Evolutionary conservation across 2,797 vertebrate genomes (phyloP).

Genomic region (Vireo griseus): DNA sequence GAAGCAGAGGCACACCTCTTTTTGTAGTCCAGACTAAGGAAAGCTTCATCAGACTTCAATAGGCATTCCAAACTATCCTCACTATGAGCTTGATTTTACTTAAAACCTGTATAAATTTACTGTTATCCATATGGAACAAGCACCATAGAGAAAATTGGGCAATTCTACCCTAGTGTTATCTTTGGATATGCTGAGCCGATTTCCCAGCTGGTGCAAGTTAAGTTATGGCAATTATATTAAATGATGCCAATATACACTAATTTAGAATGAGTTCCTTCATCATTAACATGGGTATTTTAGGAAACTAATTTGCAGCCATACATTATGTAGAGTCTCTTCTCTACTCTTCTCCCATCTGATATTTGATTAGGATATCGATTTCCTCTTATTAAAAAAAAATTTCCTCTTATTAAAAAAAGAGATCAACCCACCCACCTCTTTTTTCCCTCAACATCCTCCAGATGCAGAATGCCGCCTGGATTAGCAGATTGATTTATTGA

Average conservation of each 20-base stretch:
- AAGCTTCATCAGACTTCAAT: background rate
- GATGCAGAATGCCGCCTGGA: conserved; percentile 55
- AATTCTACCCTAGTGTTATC: conserved; percentile 2
- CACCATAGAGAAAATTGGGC: conserved; percentile 9
- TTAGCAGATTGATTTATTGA: conserved; percentile 68
- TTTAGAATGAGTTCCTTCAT: conserved; percentile 46
- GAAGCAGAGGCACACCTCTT: background rate
- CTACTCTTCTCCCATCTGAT: conserved; percentile 32
- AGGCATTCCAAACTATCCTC: background rate
- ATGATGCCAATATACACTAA: conserved; percentile 50
- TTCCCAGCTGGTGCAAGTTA: conserved; percentile 54
- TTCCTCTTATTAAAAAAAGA: conserved; percentile 38
- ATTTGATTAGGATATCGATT: conserved; percentile 50
- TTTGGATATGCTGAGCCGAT: conserved; percentile 21
- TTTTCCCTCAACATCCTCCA: conserved; percentile 39
- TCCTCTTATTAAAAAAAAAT: conserved; percentile 43
- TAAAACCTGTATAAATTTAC: background rate
- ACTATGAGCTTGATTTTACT: background rate
- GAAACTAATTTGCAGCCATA: conserved; percentile 44
- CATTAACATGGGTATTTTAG: conserved; percentile 54
- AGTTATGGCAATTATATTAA: conserved; percentile 54
- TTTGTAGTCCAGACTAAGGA: background rate
- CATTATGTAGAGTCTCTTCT: conserved; percentile 40
- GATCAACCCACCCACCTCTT: background rate
- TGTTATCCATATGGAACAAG: background rate